Conservation (phyloP, 1,140 invertebrate species). For the Drosophila chauvacae region DNA sequence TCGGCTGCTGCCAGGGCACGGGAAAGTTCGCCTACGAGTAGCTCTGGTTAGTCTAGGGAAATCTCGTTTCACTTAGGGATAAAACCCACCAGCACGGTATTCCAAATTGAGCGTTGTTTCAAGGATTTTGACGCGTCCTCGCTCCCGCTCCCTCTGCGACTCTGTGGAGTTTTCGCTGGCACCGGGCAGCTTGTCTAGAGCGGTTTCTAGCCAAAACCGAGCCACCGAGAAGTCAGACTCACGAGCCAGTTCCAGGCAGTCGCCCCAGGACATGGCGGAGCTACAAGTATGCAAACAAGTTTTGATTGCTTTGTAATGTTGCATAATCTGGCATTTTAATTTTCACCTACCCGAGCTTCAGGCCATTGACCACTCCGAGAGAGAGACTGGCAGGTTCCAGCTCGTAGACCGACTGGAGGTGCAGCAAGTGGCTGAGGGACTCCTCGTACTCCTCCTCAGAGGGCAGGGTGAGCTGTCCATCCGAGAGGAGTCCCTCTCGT, state of each 20-base stretch:
- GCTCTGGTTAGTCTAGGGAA: slow-evolving; percentile 6
- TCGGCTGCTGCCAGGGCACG: slow-evolving; percentile 54
- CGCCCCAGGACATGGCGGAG: slow-evolving; percentile 78
- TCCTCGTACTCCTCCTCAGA: slow-evolving; percentile 73
- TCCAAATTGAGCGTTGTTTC: slow-evolving; percentile 59
- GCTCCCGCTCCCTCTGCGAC: slow-evolving; percentile 27
- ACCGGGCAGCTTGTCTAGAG: slow-evolving; percentile 57
- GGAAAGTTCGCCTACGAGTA: slow-evolving; percentile 54
- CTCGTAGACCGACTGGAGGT: slow-evolving; percentile 71
- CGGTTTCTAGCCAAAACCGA: slow-evolving; percentile 76
- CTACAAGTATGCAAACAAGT: slow-evolving; percentile 51
- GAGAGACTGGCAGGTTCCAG: slow-evolving; percentile 63
- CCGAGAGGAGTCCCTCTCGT: slow-evolving; percentile 2
- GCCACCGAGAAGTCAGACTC: slow-evolving; percentile 66
- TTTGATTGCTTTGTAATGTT: slow-evolving; percentile 37
- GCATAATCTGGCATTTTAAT: slow-evolving; percentile 6
- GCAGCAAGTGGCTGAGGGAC: slow-evolving; percentile 60
- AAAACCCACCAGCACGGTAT: slow-evolving; percentile 64
- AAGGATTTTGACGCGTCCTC: slow-evolving; percentile 57
- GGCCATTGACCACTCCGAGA: slow-evolving; percentile 68
- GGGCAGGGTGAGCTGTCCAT: slow-evolving; percentile 35
- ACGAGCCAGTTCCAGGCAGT: slow-evolving; percentile 75
- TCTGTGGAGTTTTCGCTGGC: slow-evolving; percentile 39
- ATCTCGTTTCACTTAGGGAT: slow-evolving; percentile 12
- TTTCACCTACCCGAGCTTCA: slow-evolving; percentile 69